phyloP scores from a whole-genome alignment of 2,113 vertebrate species.

The Cheilinus undulatus region DNA sequence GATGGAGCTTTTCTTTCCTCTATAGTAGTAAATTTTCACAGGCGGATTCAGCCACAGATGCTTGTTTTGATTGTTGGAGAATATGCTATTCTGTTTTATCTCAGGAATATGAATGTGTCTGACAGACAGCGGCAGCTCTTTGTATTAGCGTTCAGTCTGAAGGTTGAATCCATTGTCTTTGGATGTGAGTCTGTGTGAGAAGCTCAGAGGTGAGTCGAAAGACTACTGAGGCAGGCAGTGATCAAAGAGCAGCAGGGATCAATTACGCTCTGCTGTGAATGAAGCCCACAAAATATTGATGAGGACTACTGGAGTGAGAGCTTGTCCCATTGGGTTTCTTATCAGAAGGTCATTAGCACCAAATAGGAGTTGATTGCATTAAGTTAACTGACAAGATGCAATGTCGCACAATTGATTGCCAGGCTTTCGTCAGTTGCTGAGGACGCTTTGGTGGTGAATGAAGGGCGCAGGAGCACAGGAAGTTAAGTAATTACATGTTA shows the following conservation, averaged over 20 bases:
- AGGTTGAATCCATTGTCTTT: slow-evolving; percentile 48
- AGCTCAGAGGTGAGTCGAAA: slow-evolving; percentile 66
- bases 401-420: slow-evolving; percentile 67
- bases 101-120: neutral
- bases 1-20: slow-evolving; percentile 12
- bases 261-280: slow-evolving; percentile 66
- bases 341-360: slow-evolving; percentile 73
- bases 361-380: slow-evolving; percentile 68
- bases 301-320: slow-evolving; percentile 61
- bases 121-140: slow-evolving; percentile 24
- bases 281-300: slow-evolving; percentile 74
- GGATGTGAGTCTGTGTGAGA: slow-evolving; percentile 36
- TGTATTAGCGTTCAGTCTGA: slow-evolving; percentile 46
- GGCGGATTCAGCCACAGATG: slow-evolving; percentile 21
- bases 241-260: slow-evolving; percentile 71
- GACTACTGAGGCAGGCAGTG: slow-evolving; percentile 62
- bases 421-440: slow-evolving; percentile 52
- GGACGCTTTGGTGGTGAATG: slow-evolving; percentile 44
- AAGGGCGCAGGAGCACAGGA: slow-evolving; percentile 47
- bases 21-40: neutral
- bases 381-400: slow-evolving; percentile 61
- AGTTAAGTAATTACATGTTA: slow-evolving; percentile 55
- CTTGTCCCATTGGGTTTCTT: slow-evolving; percentile 61
- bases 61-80: neutral
- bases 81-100: slow-evolving; percentile 5